A percentile compares a stretch with the other conserved stretches of the same genome.
These are phyloP conservation scores for Isichthys henryi DNA, from an alignment of 2,113 vertebrate species.

Conservation along the genomic window DNA sequence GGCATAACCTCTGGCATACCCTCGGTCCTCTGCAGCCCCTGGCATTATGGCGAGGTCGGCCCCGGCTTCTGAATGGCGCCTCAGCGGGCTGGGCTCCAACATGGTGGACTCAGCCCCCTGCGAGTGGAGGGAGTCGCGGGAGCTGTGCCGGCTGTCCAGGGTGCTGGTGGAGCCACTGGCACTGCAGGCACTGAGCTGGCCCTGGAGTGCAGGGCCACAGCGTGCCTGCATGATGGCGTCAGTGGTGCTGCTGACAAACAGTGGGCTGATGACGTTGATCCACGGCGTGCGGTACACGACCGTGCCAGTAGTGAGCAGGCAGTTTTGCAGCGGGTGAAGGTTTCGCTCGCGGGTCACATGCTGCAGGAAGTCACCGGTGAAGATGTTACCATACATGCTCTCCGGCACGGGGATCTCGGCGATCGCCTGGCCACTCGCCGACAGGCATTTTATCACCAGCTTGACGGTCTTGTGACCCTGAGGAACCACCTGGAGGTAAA, in stretches of 20 bases:
- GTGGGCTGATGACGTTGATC: slow-evolving; percentile 66
- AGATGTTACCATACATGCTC: slow-evolving; percentile 67
- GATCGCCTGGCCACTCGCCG: slow-evolving; percentile 58
- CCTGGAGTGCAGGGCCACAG: slow-evolving; percentile 40
- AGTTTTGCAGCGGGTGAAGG: slow-evolving; percentile 64
- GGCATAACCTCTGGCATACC: slow-evolving; percentile 16
- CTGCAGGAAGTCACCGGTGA: slow-evolving; percentile 69
- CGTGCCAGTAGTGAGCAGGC: slow-evolving; percentile 64
- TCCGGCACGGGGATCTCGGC: slow-evolving; percentile 64
- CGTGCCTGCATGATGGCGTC: slow-evolving; percentile 57
- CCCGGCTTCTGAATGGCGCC: slow-evolving; percentile 29
- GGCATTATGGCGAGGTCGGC: not conserved
- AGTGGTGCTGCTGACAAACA: slow-evolving; percentile 59
- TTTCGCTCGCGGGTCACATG: slow-evolving; percentile 61
- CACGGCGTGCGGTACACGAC: slow-evolving; percentile 65
- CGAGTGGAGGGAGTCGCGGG: slow-evolving; percentile 60
- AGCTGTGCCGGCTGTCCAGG: slow-evolving; percentile 60
- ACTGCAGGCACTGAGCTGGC: slow-evolving; percentile 51
- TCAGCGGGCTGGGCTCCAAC: slow-evolving; percentile 45
- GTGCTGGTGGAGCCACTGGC: slow-evolving; percentile 58
- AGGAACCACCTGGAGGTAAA: slow-evolving; percentile 70
- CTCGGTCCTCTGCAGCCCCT: not conserved
- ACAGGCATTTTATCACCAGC: slow-evolving; percentile 73
- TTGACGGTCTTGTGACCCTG: slow-evolving; percentile 62
- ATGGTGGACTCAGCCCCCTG: slow-evolving; percentile 57